Evolutionary conservation across 2,888 invertebrate genomes (phyloP), one percentile per base, ranked within the genome.

Genomic region (Drosophila neutralis): DNA sequence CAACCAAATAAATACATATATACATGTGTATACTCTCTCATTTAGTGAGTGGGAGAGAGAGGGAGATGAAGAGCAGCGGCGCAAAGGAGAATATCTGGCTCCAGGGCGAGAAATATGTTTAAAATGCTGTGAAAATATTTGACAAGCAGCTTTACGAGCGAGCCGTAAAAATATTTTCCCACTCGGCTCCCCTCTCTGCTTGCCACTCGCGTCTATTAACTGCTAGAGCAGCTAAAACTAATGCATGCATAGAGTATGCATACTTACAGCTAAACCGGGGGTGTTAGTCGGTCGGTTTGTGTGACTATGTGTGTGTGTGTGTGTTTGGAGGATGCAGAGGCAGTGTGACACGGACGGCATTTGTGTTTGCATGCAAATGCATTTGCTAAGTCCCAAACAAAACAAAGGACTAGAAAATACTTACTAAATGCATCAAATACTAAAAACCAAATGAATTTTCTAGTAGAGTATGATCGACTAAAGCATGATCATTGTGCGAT

Each of bases 131-230:
- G 75, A 76, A 82, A 84, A 87, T 85, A 85, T 85, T 80, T 85
- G 84, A 84, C 84, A 84, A 78, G 84, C 78, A 80, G 72, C 78
- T 87, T 84, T 87, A 84, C 84, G 84, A 87, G 80, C 80, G 58
- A 69, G 76, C 80, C 78, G 69, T 82, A 82, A 87, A 84, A 87
- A 84, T 87, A 83, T 71, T 87, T 87, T 64, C 54, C 66, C 56
- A 61, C n/a, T 53, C 40, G 48, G 67, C 52, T 48, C 15, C 13
- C 31, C 54, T 0, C 45, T 10, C 2, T 13, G 18, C 24, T 29
- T 49, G 4, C 51, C 67, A 11, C 51, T 45, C 66, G 69, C 64
- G 71, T 82, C 84, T 80, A 84, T 84, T 84, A 87, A 85, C 81
- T 82, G 67, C 74, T 69, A 67, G 66, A 75, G 72, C 75, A 69